Evolutionary conservation across 1,140 invertebrate genomes (phyloP).

Genomic region (Procambarus virginalis): DNA sequence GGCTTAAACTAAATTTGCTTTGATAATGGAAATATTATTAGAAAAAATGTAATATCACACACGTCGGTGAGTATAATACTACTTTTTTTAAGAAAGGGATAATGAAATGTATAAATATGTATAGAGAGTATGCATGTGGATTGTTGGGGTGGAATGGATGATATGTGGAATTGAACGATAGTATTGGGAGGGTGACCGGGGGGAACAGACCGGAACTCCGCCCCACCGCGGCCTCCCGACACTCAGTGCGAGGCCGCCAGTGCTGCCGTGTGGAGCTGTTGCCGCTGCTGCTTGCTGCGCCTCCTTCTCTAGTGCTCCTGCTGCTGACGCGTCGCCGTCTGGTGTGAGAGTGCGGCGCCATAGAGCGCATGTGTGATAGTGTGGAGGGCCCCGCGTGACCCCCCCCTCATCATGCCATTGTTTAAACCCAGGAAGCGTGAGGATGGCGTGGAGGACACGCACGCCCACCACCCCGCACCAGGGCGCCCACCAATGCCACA

Average conservation of each 20-base stretch:
- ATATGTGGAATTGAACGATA: background rate
- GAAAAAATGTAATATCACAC: background rate
- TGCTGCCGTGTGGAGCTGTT: background rate
- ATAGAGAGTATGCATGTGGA: background rate
- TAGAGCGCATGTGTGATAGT: constrained; percentile 21
- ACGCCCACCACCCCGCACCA: constrained; percentile 39
- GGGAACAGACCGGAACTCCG: constrained; percentile 48
- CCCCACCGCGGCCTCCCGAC: constrained; percentile 11
- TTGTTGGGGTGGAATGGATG: background rate
- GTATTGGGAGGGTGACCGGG: background rate
- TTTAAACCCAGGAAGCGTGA: constrained; percentile 50
- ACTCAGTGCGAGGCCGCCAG: constrained; percentile 34
- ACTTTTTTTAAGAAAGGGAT: background rate
- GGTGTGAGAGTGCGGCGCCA: background rate
- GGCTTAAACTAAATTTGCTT: background rate
- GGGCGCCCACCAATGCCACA: constrained; percentile 50
- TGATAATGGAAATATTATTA: background rate
- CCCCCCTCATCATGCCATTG: constrained; percentile 35
- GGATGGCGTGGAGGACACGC: constrained; percentile 31
- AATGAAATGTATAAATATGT: background rate
- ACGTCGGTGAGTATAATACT: background rate
- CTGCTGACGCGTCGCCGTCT: constrained; percentile 5
- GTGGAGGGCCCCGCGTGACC: background rate
- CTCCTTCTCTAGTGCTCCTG: background rate
- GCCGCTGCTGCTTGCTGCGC: background rate